A percentile compares a stretch with the other conserved stretches of the same genome.
Evolutionary conservation across 2,797 vertebrate species (phyloP).

Genomic region (Danio tinwini): DNA sequence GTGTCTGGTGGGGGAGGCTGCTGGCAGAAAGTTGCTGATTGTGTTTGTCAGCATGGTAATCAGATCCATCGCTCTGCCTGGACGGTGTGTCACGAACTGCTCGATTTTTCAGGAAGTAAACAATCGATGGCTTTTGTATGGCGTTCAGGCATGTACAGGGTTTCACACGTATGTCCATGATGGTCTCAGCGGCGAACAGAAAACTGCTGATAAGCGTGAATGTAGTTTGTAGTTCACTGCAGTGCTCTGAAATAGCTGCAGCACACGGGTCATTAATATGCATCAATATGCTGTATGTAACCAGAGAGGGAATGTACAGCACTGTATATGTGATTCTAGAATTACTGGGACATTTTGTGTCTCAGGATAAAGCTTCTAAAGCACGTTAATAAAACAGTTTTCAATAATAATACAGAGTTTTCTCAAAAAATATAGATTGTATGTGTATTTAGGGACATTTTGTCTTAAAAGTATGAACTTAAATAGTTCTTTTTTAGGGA

Average conservation of each 20-base stretch:
- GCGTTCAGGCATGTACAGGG: slow-evolving; percentile 1
- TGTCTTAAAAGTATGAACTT: no score
- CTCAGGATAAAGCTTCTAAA: neutral
- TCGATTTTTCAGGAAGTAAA: slow-evolving; percentile 35
- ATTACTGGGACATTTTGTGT: no score
- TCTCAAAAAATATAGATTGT: no score
- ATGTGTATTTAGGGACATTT: no score
- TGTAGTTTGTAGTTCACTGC: slow-evolving; percentile 38
- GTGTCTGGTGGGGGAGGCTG: neutral
- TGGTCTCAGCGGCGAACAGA: neutral
- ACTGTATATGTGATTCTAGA: no score
- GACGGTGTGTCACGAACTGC: slow-evolving; percentile 17
- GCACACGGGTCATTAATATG: slow-evolving; percentile 20
- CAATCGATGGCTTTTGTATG: slow-evolving; percentile 18
- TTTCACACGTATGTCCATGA: neutral
- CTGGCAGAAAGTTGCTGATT: slow-evolving; percentile 31
- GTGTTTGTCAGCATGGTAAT: slow-evolving; percentile 21
- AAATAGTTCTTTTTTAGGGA: no score
- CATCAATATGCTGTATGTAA: slow-evolving; percentile 26
- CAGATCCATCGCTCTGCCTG: slow-evolving; percentile 17
- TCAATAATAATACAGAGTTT: no score
- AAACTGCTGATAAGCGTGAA: slow-evolving; percentile 28
- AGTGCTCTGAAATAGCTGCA: slow-evolving; percentile 42
- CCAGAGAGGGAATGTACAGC: neutral
- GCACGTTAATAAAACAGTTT: no score